phyloP scores from a whole-genome alignment of 2,797 vertebrate species.

The Xyrichtys novacula region DNA sequence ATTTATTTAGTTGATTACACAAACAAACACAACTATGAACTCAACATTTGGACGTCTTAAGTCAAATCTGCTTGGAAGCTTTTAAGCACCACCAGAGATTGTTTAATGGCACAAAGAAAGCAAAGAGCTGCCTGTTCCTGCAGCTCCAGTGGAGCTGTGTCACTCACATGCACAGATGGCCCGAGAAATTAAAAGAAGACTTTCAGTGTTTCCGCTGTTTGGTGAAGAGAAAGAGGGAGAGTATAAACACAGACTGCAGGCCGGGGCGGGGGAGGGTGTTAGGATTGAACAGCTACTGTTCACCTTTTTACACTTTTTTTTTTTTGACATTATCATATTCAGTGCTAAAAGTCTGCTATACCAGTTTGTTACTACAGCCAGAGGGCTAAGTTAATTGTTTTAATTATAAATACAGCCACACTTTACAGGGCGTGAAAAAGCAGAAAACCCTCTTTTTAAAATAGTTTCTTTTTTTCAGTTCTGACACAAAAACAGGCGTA shows the following conservation, averaged over 20 bases:
- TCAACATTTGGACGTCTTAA: slow-evolving; percentile 27
- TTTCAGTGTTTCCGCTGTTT: slow-evolving; percentile 12
- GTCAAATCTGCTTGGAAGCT: slow-evolving; percentile 38
- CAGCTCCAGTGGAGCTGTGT: slow-evolving; percentile 27
- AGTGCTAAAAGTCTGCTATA: too few species aligned
- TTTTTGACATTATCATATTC: too few species aligned
- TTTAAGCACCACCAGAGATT: slow-evolving; percentile 37
- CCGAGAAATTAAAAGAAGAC: slow-evolving; percentile 27
- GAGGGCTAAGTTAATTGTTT: too few species aligned
- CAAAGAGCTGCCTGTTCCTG: slow-evolving; percentile 41
- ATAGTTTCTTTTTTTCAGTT: too few species aligned
- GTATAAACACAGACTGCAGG: neutral
- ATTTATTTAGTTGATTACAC: slow-evolving; percentile 10
- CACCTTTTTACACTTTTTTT: too few species aligned
- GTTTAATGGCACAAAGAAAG: slow-evolving; percentile 42
- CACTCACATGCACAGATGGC: slow-evolving; percentile 47
- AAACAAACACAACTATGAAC: slow-evolving; percentile 21
- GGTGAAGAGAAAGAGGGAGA: slow-evolving; percentile 7
- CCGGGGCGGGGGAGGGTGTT: too few species aligned
- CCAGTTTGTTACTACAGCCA: too few species aligned
- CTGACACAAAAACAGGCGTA: too few species aligned
- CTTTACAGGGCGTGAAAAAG: too few species aligned
- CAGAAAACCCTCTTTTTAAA: too few species aligned
- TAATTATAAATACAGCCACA: too few species aligned
- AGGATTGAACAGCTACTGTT: neutral